Conservation (phyloP, 2,113 vertebrate genomes). For the Eleginops maclovinus region DNA sequence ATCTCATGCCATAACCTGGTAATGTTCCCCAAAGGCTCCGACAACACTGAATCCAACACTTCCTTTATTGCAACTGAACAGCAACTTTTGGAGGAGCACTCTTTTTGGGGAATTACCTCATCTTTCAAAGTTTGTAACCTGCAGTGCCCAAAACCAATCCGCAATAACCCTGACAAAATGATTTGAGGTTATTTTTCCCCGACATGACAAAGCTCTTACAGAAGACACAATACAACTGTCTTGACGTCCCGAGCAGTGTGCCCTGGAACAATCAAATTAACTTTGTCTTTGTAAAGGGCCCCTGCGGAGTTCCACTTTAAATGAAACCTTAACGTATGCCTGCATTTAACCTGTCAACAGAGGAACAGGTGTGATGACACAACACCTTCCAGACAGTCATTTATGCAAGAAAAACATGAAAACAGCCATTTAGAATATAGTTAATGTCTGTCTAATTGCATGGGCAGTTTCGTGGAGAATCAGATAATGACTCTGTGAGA, state of each 20-base stretch:
- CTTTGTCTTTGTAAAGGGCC: not conserved
- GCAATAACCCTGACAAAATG: not conserved
- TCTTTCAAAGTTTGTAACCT: not conserved
- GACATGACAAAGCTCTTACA: not conserved
- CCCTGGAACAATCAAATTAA: not conserved
- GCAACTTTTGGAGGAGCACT: not conserved
- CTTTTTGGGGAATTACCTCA: not conserved
- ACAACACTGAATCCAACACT: not conserved
- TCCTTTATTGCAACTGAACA: not conserved
- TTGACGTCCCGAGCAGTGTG: not conserved
- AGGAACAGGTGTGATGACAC: conserved; percentile 1
- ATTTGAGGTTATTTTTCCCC: not conserved
- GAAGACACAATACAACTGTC: not conserved
- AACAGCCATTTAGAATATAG: not conserved
- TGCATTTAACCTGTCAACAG: not conserved
- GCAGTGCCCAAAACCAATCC: not conserved
- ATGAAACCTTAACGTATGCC: not conserved
- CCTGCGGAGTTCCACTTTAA: not conserved
- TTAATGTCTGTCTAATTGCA: not conserved
- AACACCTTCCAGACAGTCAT: not conserved
- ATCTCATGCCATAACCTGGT: not conserved
- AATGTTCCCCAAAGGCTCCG: no score
- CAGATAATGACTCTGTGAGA: conserved; percentile 27
- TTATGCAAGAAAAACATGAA: not conserved
- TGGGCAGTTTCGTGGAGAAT: not conserved